These are phyloP conservation scores for Liopterus haemorrhoidalis DNA, from an alignment of 2,888 invertebrate species.

Conservation along the genomic window DNA sequence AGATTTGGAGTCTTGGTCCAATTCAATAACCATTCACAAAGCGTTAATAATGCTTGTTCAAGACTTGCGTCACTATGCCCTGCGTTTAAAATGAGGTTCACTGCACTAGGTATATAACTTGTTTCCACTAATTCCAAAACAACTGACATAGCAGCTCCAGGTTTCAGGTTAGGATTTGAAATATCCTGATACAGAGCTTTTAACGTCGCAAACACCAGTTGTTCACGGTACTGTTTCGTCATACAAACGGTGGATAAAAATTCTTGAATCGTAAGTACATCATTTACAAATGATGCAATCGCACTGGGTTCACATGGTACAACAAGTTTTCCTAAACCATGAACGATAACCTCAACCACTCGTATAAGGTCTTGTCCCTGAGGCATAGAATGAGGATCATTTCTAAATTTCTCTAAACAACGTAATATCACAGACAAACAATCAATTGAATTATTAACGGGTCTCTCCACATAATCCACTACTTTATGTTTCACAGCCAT, in stretches of 20 bases:
- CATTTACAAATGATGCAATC: conserved; percentile 40
- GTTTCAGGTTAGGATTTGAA: conserved; percentile 53
- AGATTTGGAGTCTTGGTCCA: conserved; percentile 60
- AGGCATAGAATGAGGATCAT: conserved; percentile 44
- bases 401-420: conserved; percentile 45
- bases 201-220: conserved; percentile 52
- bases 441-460: conserved; percentile 44
- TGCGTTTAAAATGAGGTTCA: conserved; percentile 45
- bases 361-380: conserved; percentile 46
- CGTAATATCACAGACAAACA: conserved; percentile 49
- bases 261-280: conserved; percentile 40
- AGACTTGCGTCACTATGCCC: conserved; percentile 50
- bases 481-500: conserved; percentile 59
- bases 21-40: conserved; percentile 63
- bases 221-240: conserved; percentile 43
- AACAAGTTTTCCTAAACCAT: conserved; percentile 47
- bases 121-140: conserved; percentile 53
- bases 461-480: conserved; percentile 47
- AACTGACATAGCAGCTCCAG: conserved; percentile 55
- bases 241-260: conserved; percentile 41
- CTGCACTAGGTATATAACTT: conserved; percentile 43
- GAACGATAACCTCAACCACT: conserved; percentile 50
- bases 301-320: conserved; percentile 38
- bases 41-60: conserved; percentile 55
- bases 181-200: conserved; percentile 56